Evolutionary conservation across 1,140 invertebrate species (phyloP).

Genomic region (Muscidifurax raptorellus): DNA sequence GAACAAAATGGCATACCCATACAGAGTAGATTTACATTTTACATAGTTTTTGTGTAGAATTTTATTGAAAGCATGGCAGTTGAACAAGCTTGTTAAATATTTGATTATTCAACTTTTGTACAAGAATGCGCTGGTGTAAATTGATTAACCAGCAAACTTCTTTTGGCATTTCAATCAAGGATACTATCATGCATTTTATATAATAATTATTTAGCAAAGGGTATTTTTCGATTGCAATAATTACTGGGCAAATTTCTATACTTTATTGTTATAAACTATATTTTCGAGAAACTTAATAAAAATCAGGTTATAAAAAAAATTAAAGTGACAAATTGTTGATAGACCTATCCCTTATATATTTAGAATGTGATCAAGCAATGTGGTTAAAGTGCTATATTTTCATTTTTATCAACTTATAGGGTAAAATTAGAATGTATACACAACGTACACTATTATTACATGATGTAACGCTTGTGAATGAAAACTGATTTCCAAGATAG

Average conservation of each 20-base stretch:
- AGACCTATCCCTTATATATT: neutral
- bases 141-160: neutral
- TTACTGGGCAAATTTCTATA: constrained; percentile 24
- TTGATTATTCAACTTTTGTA: neutral
- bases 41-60: neutral
- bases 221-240: neutral
- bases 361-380: neutral
- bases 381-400: neutral
- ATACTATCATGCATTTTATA: constrained; percentile 15
- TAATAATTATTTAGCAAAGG: constrained; percentile 7
- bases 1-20: neutral
- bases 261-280: constrained; percentile 24
- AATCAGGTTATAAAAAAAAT: constrained; percentile 9
- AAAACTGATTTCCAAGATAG: neutral
- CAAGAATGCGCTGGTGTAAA: neutral
- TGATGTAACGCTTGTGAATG: neutral
- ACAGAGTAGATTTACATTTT: constrained; percentile 7
- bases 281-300: constrained; percentile 35
- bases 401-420: neutral
- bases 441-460: no score
- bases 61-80: neutral
- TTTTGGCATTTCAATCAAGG: neutral
- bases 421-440: no score
- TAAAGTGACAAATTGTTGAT: neutral
- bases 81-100: neutral